Conservation (phyloP, 2,113 vertebrate genomes). For the Erythrolamprus reginae region DNA sequence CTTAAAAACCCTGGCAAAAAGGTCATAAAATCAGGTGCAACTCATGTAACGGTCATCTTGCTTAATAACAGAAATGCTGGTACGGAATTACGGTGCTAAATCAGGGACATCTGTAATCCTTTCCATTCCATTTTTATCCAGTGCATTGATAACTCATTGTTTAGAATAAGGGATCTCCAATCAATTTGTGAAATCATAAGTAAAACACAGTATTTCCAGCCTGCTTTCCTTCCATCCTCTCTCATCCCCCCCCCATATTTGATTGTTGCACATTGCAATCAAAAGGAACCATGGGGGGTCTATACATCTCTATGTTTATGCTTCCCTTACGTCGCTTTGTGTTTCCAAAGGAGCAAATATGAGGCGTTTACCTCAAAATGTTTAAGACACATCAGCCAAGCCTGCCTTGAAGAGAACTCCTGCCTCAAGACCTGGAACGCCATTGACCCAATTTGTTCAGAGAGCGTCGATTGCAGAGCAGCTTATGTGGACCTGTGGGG, state of each 20-base stretch:
- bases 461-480: conserved; percentile 72
- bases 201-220: background rate
- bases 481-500: conserved; percentile 79
- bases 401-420: conserved; percentile 59
- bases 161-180: background rate
- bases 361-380: conserved; percentile 72
- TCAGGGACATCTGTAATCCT: background rate
- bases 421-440: conserved; percentile 68
- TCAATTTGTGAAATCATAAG: background rate
- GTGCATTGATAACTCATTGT: background rate
- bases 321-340: background rate
- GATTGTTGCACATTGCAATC: background rate
- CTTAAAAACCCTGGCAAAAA: background rate
- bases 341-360: conserved; percentile 66
- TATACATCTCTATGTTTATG: background rate
- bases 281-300: background rate
- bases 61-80: background rate
- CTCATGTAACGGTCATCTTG: background rate
- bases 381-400: conserved; percentile 66
- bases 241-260: background rate
- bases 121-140: background rate
- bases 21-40: background rate
- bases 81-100: background rate
- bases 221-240: background rate
- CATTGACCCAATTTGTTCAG: conserved; percentile 67